Evolutionary conservation across 2,797 vertebrate genomes (phyloP).

Genomic region (Morelia viridis): DNA sequence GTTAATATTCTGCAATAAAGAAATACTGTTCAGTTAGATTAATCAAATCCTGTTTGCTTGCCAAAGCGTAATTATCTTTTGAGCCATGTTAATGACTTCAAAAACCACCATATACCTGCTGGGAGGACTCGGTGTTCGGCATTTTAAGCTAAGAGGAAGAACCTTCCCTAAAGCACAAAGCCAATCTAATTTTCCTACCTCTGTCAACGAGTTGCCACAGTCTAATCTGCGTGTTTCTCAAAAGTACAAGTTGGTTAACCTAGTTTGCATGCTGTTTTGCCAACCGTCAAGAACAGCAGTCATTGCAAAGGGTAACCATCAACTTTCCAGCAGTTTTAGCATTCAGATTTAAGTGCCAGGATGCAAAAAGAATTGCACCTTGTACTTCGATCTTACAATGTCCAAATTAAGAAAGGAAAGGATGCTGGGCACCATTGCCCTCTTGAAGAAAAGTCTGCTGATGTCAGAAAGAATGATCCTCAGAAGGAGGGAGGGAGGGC

Average conservation of each 20-base stretch:
- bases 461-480: slow-evolving; percentile 40
- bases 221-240: slow-evolving; percentile 31
- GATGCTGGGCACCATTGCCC: neutral
- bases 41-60: slow-evolving; percentile 61
- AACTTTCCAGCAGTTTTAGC: neutral
- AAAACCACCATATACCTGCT: slow-evolving; percentile 61
- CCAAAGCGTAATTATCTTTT: slow-evolving; percentile 67
- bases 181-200: slow-evolving; percentile 61
- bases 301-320: slow-evolving; percentile 24
- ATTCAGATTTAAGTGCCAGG: neutral
- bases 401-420: neutral
- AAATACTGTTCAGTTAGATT: slow-evolving; percentile 59
- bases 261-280: neutral
- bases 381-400: neutral
- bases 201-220: slow-evolving; percentile 53
- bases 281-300: slow-evolving; percentile 4
- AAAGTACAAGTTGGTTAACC: slow-evolving; percentile 23
- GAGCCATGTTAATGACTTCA: slow-evolving; percentile 67
- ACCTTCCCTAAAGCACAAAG: slow-evolving; percentile 43
- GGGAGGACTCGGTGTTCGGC: slow-evolving; percentile 51
- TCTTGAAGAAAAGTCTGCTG: slow-evolving; percentile 15
- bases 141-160: slow-evolving; percentile 50
- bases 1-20: slow-evolving; percentile 54
- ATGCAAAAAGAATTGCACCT: neutral
- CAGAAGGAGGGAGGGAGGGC: neutral